Base-by-base conservation (phyloP, 2,888 invertebrate species). In the Drosophila vallismaia region DNA sequence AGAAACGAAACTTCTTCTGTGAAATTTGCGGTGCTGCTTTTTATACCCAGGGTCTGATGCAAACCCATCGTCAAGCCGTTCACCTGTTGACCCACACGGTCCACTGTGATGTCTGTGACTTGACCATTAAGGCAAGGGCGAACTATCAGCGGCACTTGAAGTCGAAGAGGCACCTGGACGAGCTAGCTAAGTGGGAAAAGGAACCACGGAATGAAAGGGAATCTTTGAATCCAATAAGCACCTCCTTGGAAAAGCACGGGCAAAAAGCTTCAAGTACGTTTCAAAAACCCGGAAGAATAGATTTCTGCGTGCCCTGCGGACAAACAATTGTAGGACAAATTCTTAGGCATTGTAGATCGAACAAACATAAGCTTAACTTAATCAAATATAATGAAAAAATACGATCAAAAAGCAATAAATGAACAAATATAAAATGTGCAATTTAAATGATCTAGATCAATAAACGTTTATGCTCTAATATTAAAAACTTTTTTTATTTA, bases 121-220 rank as follows among this genome's bases (percentile, higher is more conserved):
- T 76, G 3, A 63, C 33, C 12, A 59, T 76, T 4, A 76, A 67
- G 14, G 56, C 62, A 0, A 53, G 38, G 10, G n/a, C 8, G 2
- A 79, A 76, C 10, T 79, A 54, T 14, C 10, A 9, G 5, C 62
- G 80, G 5, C 76, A 76, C 24, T 76, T 67, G n/a, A 49, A 59
- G 4, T 73, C 58, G 10, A 38, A 24, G 8, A 56, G 50, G 0
- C 76, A 76, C 8, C 36, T 56, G 24, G 28, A 79, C 24, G n/a
- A 26, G 31, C 6, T 67, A 0, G 4, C 24, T 19, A 38, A 50
- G 0, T 1, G 48, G 4, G 46, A 46, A 19, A 19, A 6, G n/a
- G 38, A 31, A 48, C 55, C 6, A 14, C 8, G 10, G n/a, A 6
- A 36, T 1, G 14, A 40, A 6, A 55, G 40, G 0, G 7, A 28